A percentile compares a stretch with the other conserved stretches of the same genome.
phyloP scores from a whole-genome alignment of 2,797 vertebrate genomes.

The Tenualosa ilisha region DNA sequence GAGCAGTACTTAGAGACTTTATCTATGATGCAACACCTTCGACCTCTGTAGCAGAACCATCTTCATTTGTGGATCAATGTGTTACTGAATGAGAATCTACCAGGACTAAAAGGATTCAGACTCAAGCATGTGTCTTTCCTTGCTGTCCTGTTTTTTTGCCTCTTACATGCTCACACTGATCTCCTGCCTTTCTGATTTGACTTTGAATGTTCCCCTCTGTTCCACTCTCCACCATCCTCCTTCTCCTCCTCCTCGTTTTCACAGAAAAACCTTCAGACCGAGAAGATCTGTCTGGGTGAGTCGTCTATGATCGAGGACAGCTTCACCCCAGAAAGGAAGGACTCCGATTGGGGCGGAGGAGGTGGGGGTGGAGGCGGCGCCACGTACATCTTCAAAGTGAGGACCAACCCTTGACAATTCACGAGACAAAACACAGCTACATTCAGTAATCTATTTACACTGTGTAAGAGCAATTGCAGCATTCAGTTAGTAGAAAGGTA shows the following conservation, averaged over 20 bases:
- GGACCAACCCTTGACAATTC: not conserved
- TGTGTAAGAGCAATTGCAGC: not conserved
- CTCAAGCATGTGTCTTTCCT: not conserved
- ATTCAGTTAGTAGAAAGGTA: not conserved
- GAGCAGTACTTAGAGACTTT: not conserved
- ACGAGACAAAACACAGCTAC: not conserved
- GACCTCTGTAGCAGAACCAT: not conserved
- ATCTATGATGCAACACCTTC: not conserved
- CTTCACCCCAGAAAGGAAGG: constrained; percentile 57
- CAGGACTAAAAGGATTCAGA: not conserved
- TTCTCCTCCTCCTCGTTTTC: constrained; percentile 16
- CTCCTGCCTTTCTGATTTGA: not conserved
- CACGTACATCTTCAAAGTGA: constrained; percentile 86
- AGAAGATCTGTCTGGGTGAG: constrained; percentile 86
- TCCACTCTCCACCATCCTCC: not conserved
- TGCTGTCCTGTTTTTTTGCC: not conserved
- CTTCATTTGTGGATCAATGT: not conserved
- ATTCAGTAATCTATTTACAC: not conserved
- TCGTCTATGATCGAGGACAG: constrained; percentile 83
- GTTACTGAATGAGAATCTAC: not conserved
- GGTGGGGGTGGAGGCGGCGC: constrained; percentile 90
- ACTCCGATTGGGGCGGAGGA: constrained; percentile 82
- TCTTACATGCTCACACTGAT: not conserved
- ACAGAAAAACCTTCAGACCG: constrained; percentile 80
- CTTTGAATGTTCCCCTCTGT: constrained; percentile 4